These are phyloP conservation scores for Brachionus angularis DNA, from an alignment of 1,140 invertebrate genomes.

Conservation along the genomic window DNA sequence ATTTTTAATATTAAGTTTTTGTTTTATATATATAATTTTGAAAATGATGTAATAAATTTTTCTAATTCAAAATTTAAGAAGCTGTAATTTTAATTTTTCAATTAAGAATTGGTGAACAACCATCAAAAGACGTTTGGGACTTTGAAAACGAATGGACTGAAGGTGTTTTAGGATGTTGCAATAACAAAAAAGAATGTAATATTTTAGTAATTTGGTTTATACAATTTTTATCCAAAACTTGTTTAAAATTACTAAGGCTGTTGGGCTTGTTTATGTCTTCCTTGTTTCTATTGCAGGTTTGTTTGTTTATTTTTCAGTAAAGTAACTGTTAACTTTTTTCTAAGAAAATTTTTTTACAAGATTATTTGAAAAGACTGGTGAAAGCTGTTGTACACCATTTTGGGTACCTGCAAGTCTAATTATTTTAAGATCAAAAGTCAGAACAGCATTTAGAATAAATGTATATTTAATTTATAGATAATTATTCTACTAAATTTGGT, in stretches of 20 bases:
- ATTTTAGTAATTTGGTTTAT: neutral
- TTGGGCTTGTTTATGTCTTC: constrained; percentile 36
- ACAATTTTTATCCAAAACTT: neutral
- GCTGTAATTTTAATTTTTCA: neutral
- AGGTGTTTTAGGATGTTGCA: constrained; percentile 29
- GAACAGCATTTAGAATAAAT: constrained; percentile 32
- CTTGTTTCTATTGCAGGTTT: constrained; percentile 23
- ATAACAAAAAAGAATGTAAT: constrained; percentile 17
- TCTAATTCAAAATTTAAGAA: neutral
- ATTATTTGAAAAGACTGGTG: constrained; percentile 13
- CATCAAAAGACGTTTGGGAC: constrained; percentile 36
- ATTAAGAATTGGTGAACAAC: constrained; percentile 24
- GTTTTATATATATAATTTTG: too few relatives aligned
- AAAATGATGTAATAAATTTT: constrained; percentile 8
- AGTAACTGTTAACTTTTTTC: neutral
- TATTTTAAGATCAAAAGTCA: constrained; percentile 11
- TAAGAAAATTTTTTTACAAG: neutral
- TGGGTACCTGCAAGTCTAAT: neutral
- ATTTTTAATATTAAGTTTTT: too few relatives aligned
- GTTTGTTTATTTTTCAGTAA: neutral
- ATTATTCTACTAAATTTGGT: neutral
- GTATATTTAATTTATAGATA: neutral
- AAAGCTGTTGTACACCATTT: constrained; percentile 37
- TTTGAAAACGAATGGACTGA: constrained; percentile 44
- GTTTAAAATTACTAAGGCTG: neutral